A percentile compares a stretch with the other conserved stretches of the same genome.
Evolutionary conservation across 2,113 vertebrate genomes (phyloP).

Genomic region (Willisornis vidua): DNA sequence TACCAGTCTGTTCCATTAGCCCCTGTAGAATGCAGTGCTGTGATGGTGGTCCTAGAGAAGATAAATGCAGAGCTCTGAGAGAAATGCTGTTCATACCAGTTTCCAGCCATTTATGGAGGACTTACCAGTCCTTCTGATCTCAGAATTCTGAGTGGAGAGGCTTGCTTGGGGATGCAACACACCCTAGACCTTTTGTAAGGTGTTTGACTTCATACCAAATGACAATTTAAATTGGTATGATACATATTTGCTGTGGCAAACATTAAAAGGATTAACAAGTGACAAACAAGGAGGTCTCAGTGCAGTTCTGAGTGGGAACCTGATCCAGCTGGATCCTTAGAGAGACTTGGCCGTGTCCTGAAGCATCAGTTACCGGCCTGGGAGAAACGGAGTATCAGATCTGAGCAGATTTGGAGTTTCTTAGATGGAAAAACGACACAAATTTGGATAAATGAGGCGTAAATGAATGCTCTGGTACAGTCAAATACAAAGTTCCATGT

Average conservation of each 20-base stretch:
- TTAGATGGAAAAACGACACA: not conserved
- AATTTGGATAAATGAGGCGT: not conserved
- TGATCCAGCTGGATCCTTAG: not conserved
- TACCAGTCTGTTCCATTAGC: not conserved
- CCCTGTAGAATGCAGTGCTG: not conserved
- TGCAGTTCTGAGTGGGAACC: not conserved
- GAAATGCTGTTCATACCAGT: not conserved
- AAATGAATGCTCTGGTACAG: not conserved
- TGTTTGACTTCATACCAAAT: not conserved
- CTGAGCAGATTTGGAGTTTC: not conserved
- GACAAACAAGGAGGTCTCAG: not conserved
- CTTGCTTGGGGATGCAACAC: not conserved
- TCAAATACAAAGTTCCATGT: not conserved
- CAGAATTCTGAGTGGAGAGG: not conserved
- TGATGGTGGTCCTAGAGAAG: not conserved
- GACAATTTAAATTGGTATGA: constrained; percentile 25
- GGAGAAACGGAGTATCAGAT: rapidly evolving
- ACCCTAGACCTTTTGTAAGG: not conserved
- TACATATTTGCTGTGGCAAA: constrained; percentile 36
- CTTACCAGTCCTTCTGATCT: not conserved
- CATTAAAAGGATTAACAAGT: constrained; percentile 29
- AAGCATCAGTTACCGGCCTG: not conserved
- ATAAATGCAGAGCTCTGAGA: not conserved
- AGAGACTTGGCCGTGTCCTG: not conserved
- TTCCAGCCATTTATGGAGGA: not conserved